Evolutionary conservation across 2,113 vertebrate species (phyloP), one percentile per base, ranked within the genome.

Genomic region (Indicator indicator): DNA sequence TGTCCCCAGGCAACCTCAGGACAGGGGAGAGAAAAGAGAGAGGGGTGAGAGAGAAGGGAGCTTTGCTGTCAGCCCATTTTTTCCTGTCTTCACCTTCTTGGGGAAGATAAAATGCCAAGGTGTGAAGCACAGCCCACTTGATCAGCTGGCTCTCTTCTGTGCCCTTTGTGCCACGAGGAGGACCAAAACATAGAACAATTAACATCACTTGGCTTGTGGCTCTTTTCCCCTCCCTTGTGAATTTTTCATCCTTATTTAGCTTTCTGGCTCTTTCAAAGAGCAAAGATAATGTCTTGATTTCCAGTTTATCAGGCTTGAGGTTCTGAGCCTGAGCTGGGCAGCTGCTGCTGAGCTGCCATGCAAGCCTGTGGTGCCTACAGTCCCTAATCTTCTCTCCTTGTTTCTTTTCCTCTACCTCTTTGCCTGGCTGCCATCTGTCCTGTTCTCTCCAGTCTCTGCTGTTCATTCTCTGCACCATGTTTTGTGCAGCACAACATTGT

Each of bases 191-290:
- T 6, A 72, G 7, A 91, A 20, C 20, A 79, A 44, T 52, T 40
- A 58, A 40, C 15, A 67, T 33, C 9, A 15, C 12, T 93, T 83
- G 69, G 54, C 33, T 86, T 2, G 0, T 69, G 44, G 5, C 13
- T 44, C 27, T 72, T 44, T 17, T 9, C 7, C 30, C 11, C 9
- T 17, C 3, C 6, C 13, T 8, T 20, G 20, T 75, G 65, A 68
- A 81, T 90, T 90, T 71, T 94, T 88, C 65, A 72, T 94, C 89
- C 79, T 95, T 93, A 90, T 96, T 96, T 95, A 95, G 83, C 76
- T 93, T 52, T 58, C 36, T 50, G 83, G 23, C 48, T 86, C 82
- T 83, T 56, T 78, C 42, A 36, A 78, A 86, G 44, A 91, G n/a
- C 44, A 78, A 74, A 93, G 94, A 82, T 86, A 91, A 68, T 36